Evolutionary conservation across 1,140 invertebrate species (phyloP), one percentile per base, ranked within the genome.

Genomic region (Drosophila trapezifrons): DNA sequence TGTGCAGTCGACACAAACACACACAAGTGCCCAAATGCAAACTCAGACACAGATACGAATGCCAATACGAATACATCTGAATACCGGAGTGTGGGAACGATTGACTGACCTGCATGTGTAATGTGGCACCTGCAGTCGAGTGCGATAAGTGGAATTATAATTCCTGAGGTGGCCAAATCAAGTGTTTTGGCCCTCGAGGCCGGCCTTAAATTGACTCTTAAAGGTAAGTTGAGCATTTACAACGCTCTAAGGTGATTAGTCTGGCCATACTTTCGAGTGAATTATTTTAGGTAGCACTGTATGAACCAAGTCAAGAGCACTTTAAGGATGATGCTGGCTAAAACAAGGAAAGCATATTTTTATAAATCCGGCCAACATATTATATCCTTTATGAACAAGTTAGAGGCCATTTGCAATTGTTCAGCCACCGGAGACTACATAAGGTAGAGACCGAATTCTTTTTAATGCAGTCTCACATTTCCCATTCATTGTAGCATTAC

Each of bases 51-150:
- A 38, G 32, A 62, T 56, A 38, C 15, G 12, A 35, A 20, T 35
- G 17, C 7, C 29, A 35, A 38, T 15, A 13, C 13, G 54, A 18
- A 8, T 55, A 29, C 32, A 51, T 9, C 13, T 13, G 20, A 25
- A 62, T 46, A 27, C 63, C 42, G 17, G 51, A 52, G 29, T 32
- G 12, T 10, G 5, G n/a, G 4, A 18, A 15, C n/a, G 43, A 47
- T n/a, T 45, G n/a, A 66, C 29, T 37, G 58, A 18, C 43, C 35
- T 63, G 58, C n/a, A 63, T 47, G 43, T 66, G 57, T 38, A 37
- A 66, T 66, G 63, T 46, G 63, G 32, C 29, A 46, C 51, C 54
- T 63, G 27, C 27, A 58, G 38, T 45, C 52, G 17, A 59, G 25
- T 42, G 17, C 18, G 27, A 35, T 59, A 64, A 64, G 62, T 45